These are phyloP conservation scores for Girardia tigrina DNA, from an alignment of 2,888 invertebrate genomes.

Conservation along the genomic window DNA sequence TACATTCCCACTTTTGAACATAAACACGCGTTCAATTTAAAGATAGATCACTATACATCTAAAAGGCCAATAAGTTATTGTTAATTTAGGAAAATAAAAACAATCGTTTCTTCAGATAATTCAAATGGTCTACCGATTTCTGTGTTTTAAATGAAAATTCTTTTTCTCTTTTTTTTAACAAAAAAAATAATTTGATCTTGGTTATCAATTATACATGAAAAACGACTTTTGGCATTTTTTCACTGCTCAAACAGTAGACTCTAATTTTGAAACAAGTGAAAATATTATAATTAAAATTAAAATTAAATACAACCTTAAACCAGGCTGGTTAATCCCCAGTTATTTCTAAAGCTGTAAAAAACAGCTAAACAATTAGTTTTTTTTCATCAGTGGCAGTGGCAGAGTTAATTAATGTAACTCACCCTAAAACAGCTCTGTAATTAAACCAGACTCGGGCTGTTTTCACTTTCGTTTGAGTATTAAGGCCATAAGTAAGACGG, in stretches of 20 bases:
- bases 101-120: too few species aligned
- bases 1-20: too few species aligned
- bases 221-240: background rate
- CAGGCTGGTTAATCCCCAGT: background rate
- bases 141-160: too few species aligned
- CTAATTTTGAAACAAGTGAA: background rate
- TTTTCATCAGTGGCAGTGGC: constrained; percentile 11
- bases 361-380: constrained; percentile 23
- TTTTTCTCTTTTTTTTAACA: too few species aligned
- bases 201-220: background rate
- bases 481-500: constrained; percentile 23
- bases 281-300: constrained; percentile 17
- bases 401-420: constrained; percentile 23
- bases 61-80: too few species aligned
- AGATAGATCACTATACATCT: too few species aligned
- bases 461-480: constrained; percentile 7
- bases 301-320: background rate
- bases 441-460: constrained; percentile 23
- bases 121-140: too few species aligned
- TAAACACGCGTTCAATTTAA: too few species aligned
- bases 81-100: too few species aligned
- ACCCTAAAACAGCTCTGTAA: constrained; percentile 15
- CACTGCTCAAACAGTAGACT: background rate
- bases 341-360: constrained; percentile 20
- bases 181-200: too few species aligned